Evolutionary conservation across 2,888 invertebrate species (phyloP).

Genomic region (Oeneis ivallda): DNA sequence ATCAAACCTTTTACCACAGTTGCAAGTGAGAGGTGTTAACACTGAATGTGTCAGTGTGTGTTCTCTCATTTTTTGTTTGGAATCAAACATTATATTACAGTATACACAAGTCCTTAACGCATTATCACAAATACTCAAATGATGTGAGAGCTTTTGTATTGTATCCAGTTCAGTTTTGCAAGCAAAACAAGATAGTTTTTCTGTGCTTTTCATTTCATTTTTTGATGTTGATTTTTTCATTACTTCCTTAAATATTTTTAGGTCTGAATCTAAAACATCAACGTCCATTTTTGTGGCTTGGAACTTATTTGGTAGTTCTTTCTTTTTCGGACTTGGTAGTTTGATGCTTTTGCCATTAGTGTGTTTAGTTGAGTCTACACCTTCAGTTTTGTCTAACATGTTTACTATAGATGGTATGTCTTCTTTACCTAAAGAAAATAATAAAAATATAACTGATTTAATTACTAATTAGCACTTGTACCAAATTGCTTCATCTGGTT

Average conservation of each 20-base stretch:
- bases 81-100: slow-evolving; percentile 66
- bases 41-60: slow-evolving; percentile 59
- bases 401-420: slow-evolving; percentile 74
- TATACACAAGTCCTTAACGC: slow-evolving; percentile 64
- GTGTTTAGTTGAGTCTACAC: slow-evolving; percentile 48
- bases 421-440: slow-evolving; percentile 61
- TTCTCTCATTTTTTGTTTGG: slow-evolving; percentile 65
- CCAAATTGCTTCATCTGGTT: too few relatives aligned
- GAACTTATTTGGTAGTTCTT: slow-evolving; percentile 44
- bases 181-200: slow-evolving; percentile 63
- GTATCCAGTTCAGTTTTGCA: slow-evolving; percentile 63
- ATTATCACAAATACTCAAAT: slow-evolving; percentile 65
- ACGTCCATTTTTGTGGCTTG: slow-evolving; percentile 62
- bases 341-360: slow-evolving; percentile 52
- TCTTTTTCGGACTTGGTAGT: slow-evolving; percentile 63
- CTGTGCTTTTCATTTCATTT: slow-evolving; percentile 43
- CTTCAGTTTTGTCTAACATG: slow-evolving; percentile 67
- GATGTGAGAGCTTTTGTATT: slow-evolving; percentile 62
- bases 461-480: not conserved
- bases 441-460: not conserved
- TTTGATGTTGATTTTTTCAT: slow-evolving; percentile 60
- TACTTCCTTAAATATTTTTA: slow-evolving; percentile 64
- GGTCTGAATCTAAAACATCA: slow-evolving; percentile 69
- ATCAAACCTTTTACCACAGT: slow-evolving; percentile 60
- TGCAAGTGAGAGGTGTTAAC: slow-evolving; percentile 50